Evolutionary conservation across 2,888 invertebrate genomes (phyloP), one percentile per base, ranked within the genome.

Genomic region (Helicoverpa assulta): DNA sequence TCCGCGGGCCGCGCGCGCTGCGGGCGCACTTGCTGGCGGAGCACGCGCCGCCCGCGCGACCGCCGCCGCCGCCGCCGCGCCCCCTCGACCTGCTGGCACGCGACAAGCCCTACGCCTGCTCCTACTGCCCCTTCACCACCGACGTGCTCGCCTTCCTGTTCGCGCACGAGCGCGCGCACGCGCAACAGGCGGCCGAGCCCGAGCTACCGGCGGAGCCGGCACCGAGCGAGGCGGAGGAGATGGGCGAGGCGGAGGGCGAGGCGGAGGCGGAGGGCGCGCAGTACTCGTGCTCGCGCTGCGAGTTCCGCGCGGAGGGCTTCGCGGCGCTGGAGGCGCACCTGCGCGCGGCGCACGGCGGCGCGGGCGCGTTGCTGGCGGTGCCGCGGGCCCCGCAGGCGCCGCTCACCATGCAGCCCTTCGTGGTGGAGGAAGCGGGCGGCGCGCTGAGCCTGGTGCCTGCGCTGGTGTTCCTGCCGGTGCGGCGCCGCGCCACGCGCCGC

Each of bases 401-500:
- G 77, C 97, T 98, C 89, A 97, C 98, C 82, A 99, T 99, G 99
- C 99, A 99, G 96, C 98, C 99, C 70, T 99, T 99, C 95, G 96
- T 98, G 85, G 96, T 99, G 93, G 98, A 98, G 92, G 96, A 95
- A 85, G 92, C 95, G 86, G 94, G 94, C 83, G 95, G 95, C 82
- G 95, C 94, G 90, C 93, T 94, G 85, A 97, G 97, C 91, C 98
- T 99, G 94, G 97, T 98, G 89, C 98, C 99, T 82, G 98, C 99
- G 86, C 97, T 99, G 87, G 98, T 99, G 93, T 99, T 98, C 96
- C 97, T 99, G 95, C 99, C 99, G 79, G 99, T 99, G 90, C 97
- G 98, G 84, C 97, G 98, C 91, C 97, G 98, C 93, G 97, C 99
- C 88, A 97, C 97, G 90, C 97, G 98, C 90, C 97, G 98, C 85